A percentile compares a stretch with the other conserved stretches of the same genome.
phyloP scores from a whole-genome alignment of 2,888 invertebrate species.

The Plagodis pulveraria region DNA sequence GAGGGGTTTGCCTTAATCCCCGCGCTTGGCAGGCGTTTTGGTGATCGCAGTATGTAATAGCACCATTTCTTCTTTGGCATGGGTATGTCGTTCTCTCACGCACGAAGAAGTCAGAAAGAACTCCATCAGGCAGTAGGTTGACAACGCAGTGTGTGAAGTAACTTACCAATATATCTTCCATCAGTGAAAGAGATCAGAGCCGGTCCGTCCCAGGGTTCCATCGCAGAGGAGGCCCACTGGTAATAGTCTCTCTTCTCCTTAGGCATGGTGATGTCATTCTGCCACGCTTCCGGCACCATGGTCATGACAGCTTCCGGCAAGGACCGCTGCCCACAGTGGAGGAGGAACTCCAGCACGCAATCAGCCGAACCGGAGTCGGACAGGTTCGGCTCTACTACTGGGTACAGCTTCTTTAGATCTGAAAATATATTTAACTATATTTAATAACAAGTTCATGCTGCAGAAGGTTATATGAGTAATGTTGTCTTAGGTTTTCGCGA shows the following conservation, averaged over 20 bases:
- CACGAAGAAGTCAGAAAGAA: background rate
- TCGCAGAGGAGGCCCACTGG: conserved; percentile 98
- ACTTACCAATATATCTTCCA: conserved; percentile 95
- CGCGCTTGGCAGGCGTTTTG: no score
- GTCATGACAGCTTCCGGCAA: conserved; percentile 99
- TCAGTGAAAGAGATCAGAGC: conserved; percentile 99
- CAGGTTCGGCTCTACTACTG: conserved; percentile 98
- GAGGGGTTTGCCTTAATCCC: no score
- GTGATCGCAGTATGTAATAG: no score
- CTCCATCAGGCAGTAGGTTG: background rate
- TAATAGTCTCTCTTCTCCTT: conserved; percentile 97
- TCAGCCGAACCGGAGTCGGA: conserved; percentile 99
- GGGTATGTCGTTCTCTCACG: no score
- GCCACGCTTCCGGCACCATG: conserved; percentile 99
- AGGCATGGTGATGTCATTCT: conserved; percentile 96
- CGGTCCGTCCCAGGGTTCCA: conserved; percentile 99
- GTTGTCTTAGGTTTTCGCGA: no score
- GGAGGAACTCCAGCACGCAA: conserved; percentile 98
- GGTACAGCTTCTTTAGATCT: conserved; percentile 94
- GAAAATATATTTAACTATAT: conserved; percentile 28
- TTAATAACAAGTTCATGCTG: background rate
- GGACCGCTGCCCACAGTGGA: conserved; percentile 95
- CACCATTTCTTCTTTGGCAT: no score
- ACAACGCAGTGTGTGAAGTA: background rate
- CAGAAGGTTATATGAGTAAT: background rate